Base-by-base conservation (phyloP, 2,888 invertebrate genomes). In the Zaprionus obscuricornis region DNA sequence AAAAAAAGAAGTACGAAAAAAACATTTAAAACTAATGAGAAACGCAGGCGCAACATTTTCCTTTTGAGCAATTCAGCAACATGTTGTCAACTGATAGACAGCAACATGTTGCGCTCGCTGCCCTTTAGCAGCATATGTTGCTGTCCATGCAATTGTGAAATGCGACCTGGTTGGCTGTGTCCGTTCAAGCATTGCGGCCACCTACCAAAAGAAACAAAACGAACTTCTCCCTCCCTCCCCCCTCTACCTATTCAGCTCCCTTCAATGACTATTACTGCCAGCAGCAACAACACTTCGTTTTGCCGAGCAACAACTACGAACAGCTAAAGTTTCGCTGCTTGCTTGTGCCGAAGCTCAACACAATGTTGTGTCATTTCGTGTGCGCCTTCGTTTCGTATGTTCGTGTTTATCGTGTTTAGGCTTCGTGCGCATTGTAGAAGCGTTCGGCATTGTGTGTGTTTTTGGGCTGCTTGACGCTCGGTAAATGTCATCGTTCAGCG, bases 121-220 rank as follows among this genome's bases (percentile, higher is more conserved):
- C 39, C 55, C 49, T 49, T 67, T 45, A 36, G 59, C 55, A 59
- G 22, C 57, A 51, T 37, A 51, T 66, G 58, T 55, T 65, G 49
- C 52, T n/a, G n/a, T n/a, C n/a, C n/a, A n/a, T n/a, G n/a, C 40
- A 37, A 36, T 14, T 13, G 11, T 34, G 46, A 16, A 20, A 60
- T 33, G 69, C 66, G 33, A 54, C 46, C 60, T 72, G 72, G 72
- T 72, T 72, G 71, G 73, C 73, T 75, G 71, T 71, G 67, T 37
- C n/a, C 39, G 49, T 47, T 57, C 39, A 73, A 57, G 51, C 72
- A 22, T 37, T 51, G 18, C 18, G 8, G 16, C 29, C 39, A 20
- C 27, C 34, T 29, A 27, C 11, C 7, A 24, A 27, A 14, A 18
- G n/a, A n/a, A n/a, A n/a, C n/a, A n/a, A n/a, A n/a, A n/a, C n/a